Conservation (phyloP, 1,140 invertebrate genomes). For the Rhopalosiphum padi region DNA sequence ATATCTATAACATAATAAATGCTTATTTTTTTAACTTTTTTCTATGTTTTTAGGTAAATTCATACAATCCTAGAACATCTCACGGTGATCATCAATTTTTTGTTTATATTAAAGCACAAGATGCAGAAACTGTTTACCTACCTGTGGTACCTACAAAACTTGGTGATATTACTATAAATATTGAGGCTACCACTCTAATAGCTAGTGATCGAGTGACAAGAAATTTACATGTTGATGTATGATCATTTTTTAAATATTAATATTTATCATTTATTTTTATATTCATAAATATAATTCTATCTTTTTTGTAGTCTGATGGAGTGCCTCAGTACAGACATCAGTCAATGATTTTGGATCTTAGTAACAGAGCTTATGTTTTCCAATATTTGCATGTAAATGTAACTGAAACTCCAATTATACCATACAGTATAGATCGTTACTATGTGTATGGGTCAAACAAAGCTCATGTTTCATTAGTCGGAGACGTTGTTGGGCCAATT, state of each 20-base stretch:
- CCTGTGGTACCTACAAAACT: conserved; percentile 86
- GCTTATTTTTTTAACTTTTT: conserved; percentile 3
- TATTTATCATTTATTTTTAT: conserved; percentile 29
- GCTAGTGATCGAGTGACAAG: conserved; percentile 79
- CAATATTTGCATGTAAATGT: conserved; percentile 96
- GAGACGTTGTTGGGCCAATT: conserved; percentile 93
- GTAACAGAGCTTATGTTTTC: conserved; percentile 88
- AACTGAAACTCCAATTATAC: conserved; percentile 88
- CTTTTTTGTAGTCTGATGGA: conserved; percentile 78
- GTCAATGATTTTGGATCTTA: conserved; percentile 88
- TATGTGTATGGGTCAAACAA: conserved; percentile 94
- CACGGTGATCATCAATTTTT: conserved; percentile 94
- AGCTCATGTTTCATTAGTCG: conserved; percentile 86
- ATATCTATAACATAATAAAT: conserved; percentile 59
- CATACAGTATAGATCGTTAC: conserved; percentile 86
- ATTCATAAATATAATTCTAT: background rate
- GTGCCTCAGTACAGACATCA: conserved; percentile 91
- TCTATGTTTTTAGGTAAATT: conserved; percentile 66
- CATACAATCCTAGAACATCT: conserved; percentile 85
- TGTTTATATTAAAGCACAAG: conserved; percentile 83
- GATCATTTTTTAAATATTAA: conserved; percentile 49
- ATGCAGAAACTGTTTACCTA: conserved; percentile 82
- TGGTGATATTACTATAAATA: conserved; percentile 79
- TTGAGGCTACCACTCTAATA: conserved; percentile 85
- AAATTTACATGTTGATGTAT: conserved; percentile 78